Conservation (phyloP, 2,113 vertebrate species). For the Suricata suricatta region DNA sequence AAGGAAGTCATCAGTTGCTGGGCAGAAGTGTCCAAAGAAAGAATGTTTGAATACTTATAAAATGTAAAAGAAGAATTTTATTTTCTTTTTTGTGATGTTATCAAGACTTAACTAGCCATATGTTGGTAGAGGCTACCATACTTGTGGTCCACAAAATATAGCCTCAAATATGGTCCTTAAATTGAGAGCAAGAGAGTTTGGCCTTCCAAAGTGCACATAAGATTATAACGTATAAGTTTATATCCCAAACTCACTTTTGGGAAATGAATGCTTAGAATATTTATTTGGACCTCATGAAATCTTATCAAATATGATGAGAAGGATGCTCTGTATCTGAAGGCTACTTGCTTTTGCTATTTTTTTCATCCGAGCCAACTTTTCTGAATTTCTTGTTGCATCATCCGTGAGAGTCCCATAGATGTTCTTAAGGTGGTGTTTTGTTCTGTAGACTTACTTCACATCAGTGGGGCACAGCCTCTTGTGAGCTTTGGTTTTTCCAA, state of each 20-base stretch:
- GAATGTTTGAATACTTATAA: neutral
- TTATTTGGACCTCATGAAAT: neutral
- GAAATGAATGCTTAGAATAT: neutral
- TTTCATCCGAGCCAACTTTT: neutral
- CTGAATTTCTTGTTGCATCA: neutral
- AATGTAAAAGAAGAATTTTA: neutral
- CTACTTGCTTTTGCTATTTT: neutral
- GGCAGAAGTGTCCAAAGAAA: neutral
- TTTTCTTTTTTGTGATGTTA: neutral
- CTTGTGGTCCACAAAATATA: neutral
- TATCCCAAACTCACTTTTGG: neutral
- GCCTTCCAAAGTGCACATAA: neutral
- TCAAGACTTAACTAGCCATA: no score
- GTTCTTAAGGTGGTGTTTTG: neutral
- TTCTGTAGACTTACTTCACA: neutral
- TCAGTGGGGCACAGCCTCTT: rapidly evolving
- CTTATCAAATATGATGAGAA: neutral
- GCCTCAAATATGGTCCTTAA: neutral
- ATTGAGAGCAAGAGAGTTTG: neutral
- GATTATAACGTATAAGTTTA: neutral
- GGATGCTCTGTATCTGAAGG: no score
- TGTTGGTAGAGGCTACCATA: no score
- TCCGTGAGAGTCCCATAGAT: neutral
- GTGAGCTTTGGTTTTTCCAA: neutral
- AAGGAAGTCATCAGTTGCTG: neutral